Base-by-base conservation (phyloP, 2,888 invertebrate species). In the Lamproptera curius region DNA sequence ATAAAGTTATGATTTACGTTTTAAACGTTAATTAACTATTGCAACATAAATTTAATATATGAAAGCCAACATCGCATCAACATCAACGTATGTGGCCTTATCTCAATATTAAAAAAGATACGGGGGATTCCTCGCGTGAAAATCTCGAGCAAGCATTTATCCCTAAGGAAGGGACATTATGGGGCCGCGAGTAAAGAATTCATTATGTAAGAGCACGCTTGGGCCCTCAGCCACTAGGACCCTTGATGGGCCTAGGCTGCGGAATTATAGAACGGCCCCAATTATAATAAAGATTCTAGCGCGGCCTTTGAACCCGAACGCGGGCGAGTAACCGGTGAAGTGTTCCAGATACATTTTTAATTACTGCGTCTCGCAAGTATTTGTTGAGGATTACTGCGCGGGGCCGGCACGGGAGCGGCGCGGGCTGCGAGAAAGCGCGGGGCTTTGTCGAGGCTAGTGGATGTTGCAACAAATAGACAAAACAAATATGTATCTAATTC, bases 171-270 rank as follows among this genome's bases (percentile, higher is more conserved):
- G 6, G 37, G 26, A 47, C 20, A 23, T 42, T 37, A 41, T 41
- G 28, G 39, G 15, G 14, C 9, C 14, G 26, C 33, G 8, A n/a
- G 34, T 41, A 42, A 42, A 41, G 41, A 16, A 36, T 42, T 41
- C 42, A 47, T 47, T 42, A 47, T 47, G 47, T 42, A 16, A 15
- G 42, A 16, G 31, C 42, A 47, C 47, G 42, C 31, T 28, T 33
- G 41, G 20, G 26, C 20, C 46, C 39, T 47, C 33, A 39, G n/a
- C 33, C 15, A 2, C 11, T 47, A 33, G 42, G 31, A 42, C 47
- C 34, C 42, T 47, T 17, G 38, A 42, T 42, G 37, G 1, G 41
- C 36, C 47, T 47, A 42, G 23, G 38, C 42, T 37, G 15, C 17
- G 20, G 23, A 33, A 33, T 42, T 38, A 42, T 42, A 42, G 16